Conservation (phyloP, 2,113 vertebrate genomes). For the Neolamprologus sp. region DNA sequence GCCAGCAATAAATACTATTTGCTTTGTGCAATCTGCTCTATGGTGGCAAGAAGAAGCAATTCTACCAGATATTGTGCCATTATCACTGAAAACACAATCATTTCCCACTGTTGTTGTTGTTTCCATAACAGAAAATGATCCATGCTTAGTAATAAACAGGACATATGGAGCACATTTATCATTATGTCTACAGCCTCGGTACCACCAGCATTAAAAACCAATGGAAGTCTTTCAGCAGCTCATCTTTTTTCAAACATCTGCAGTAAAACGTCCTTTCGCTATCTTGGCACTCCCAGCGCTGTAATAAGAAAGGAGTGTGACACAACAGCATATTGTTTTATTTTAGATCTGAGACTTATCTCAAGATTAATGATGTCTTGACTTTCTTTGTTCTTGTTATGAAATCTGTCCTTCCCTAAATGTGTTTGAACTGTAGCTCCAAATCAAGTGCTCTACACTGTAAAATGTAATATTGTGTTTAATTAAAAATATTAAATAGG, state of each 20-base stretch:
- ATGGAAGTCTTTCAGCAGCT: not conserved
- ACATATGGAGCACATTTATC: not conserved
- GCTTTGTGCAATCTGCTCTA: not conserved
- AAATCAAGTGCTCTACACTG: not conserved
- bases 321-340: not conserved
- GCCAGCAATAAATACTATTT: not conserved
- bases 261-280: not conserved
- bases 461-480: too few species aligned
- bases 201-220: not conserved
- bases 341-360: not conserved
- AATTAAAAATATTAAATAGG: too few species aligned
- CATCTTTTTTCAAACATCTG: not conserved
- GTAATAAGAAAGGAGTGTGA: not conserved
- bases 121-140: not conserved
- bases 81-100: not conserved
- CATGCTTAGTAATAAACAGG: not conserved
- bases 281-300: fast-evolving
- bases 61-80: not conserved
- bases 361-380: not conserved
- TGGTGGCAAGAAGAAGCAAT: not conserved
- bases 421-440: not conserved
- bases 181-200: not conserved
- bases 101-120: not conserved
- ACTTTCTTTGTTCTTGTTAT: not conserved
- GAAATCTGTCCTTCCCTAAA: not conserved